phyloP scores from a whole-genome alignment of 2,113 vertebrate species.

The Centropus bengalensis region DNA sequence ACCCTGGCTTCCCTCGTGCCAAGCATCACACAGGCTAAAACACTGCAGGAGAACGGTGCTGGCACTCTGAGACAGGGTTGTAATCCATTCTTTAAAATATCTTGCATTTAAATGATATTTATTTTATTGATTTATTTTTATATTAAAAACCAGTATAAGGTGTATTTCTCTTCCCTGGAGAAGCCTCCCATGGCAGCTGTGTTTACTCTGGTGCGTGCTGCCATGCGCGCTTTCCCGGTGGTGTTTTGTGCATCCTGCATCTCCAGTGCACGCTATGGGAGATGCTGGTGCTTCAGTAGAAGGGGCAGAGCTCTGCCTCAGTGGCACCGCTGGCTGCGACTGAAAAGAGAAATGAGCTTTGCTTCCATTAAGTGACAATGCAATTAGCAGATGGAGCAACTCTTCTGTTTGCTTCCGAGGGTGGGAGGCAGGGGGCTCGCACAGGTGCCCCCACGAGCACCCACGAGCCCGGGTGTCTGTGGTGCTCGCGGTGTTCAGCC shows the following conservation, averaged over 20 bases:
- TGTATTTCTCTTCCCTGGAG: too few species aligned
- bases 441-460: rapidly evolving
- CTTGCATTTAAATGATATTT: not conserved
- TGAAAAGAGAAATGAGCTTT: not conserved
- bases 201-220: not conserved
- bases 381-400: not conserved
- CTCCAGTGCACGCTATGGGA: not conserved
- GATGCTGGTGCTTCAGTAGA: not conserved
- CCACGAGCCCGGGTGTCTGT: not conserved
- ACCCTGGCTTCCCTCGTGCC: not conserved
- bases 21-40: rapidly evolving
- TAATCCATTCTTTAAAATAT: not conserved
- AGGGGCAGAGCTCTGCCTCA: not conserved
- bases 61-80: not conserved
- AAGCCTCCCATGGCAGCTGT: not conserved
- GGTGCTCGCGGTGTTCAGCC: not conserved
- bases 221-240: not conserved
- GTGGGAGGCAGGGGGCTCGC: rapidly evolving
- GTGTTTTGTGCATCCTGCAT: not conserved
- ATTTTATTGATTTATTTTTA: too few species aligned
- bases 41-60: not conserved
- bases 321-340: not conserved
- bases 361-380: not conserved
- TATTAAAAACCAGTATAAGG: not conserved
- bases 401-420: not conserved